Evolutionary conservation across 2,113 vertebrate genomes (phyloP), one percentile per base, ranked within the genome.

Genomic region (Syngnathus floridae): DNA sequence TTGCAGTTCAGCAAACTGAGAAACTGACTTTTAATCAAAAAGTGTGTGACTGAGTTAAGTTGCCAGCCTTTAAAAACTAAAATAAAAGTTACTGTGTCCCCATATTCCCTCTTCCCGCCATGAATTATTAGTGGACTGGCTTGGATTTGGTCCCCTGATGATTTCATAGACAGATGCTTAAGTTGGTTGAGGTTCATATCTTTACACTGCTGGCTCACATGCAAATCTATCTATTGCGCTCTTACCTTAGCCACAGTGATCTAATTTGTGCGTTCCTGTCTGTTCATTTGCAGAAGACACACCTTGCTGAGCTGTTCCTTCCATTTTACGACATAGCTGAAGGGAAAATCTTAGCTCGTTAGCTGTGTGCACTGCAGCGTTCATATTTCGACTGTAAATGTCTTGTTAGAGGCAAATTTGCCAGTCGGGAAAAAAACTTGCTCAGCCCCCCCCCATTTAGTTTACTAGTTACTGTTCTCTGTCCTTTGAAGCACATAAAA

Each of bases 391-490:
- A 76, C 46, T 48, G 58, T 69, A 79, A 88, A 76, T 65, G 75
- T 66, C 79, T 85, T 82, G 79, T 89, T 86, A 87, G 84, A 36
- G 21, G 61, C n/a, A 62, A 71, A 55, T 77, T 64, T 73, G 70
- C 40, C 40, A 40, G 38, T 40, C 0, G 38, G 38, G 38, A 40
- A 7, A 40, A 40, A 40, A 40, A 40, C 10, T 40, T 40, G 38
- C 6, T 7, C 10, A 10, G 38, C 38, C 8, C 0, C 40, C 46
- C 8, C 46, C 7, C 10, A 3, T 46, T 46, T 46, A 46, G 45
- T 46, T 46, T 46, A 16, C 51, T 1, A 22, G 51, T 52, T 11
- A 52, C 17, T 8, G 4, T 58, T 22, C 59, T 35, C 37, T 31
- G 19, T 51, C 48, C 19, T 51, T 51, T 10, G 12, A 65, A 57